Percentiles rank a stretch among this genome's conserved stretches.
These are phyloP conservation scores for Rhagoletis zephyria DNA, from an alignment of 1,140 invertebrate genomes.

Conservation along the genomic window DNA sequence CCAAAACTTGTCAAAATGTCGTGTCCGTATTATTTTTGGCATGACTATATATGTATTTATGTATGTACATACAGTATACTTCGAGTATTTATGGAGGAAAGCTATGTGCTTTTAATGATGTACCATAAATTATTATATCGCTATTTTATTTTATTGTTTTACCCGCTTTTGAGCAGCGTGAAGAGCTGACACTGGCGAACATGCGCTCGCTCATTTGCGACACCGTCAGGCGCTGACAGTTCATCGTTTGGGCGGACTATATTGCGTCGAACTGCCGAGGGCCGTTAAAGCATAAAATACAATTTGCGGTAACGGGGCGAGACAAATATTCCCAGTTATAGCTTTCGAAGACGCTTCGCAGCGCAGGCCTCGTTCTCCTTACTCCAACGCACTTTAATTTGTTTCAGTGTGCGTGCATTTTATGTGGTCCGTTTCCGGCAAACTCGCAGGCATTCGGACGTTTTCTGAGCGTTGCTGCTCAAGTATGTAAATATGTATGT, in stretches of 20 bases:
- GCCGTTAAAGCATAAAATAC: not conserved
- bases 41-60: not conserved
- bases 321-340: not conserved
- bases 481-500: not conserved
- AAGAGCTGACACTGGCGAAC: not conserved
- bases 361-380: not conserved
- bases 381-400: not conserved
- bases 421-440: not conserved
- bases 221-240: not conserved
- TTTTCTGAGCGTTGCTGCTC: too few species aligned
- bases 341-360: not conserved
- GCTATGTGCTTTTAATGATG: conserved; percentile 66
- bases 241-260: not conserved
- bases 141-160: conserved; percentile 72
- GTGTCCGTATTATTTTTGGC: too few species aligned
- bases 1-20: too few species aligned
- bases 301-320: not conserved
- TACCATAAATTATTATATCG: conserved; percentile 72
- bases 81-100: not conserved
- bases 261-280: not conserved
- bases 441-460: too few species aligned
- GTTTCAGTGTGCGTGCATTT: not conserved
- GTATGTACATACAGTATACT: not conserved
- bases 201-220: not conserved
- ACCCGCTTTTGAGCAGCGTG: conserved; percentile 69